Percentiles rank a stretch among this genome's conserved stretches.
phyloP scores from a whole-genome alignment of 30 jellyfish, hydroid and myxozoan genomes.

The Turritopsis rubra region DNA sequence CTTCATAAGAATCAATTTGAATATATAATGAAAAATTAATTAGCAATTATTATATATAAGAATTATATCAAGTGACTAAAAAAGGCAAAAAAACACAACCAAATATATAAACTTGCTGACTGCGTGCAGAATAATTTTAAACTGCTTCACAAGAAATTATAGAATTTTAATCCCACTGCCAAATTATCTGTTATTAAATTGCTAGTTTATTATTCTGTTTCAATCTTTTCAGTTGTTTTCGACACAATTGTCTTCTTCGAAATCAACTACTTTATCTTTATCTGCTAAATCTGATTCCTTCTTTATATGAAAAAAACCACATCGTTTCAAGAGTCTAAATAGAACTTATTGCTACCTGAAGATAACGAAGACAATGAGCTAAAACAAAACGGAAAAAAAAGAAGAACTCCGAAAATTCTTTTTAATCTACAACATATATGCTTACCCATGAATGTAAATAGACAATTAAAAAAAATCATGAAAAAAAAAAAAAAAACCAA shows the following conservation, averaged over 20 bases:
- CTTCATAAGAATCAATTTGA: not conserved
- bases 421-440: not conserved
- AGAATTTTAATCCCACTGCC: no score
- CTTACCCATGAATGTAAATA: not conserved
- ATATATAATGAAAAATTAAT: not conserved
- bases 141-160: no score
- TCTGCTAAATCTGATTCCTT: not conserved
- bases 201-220: no score
- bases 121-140: no score
- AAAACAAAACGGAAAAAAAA: no score
- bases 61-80: not conserved
- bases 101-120: no score
- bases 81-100: not conserved
- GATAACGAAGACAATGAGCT: not conserved
- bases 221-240: no score
- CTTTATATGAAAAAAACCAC: not conserved
- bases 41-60: not conserved
- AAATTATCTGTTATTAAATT: no score
- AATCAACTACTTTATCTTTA: not conserved
- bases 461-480: not conserved
- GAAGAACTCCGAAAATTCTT: no score
- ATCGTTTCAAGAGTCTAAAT: not conserved
- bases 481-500: not conserved
- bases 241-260: not conserved
- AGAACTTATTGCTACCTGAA: not conserved